These are phyloP conservation scores for Dynastes tityus DNA, from an alignment of 2,888 invertebrate species.

Conservation along the genomic window DNA sequence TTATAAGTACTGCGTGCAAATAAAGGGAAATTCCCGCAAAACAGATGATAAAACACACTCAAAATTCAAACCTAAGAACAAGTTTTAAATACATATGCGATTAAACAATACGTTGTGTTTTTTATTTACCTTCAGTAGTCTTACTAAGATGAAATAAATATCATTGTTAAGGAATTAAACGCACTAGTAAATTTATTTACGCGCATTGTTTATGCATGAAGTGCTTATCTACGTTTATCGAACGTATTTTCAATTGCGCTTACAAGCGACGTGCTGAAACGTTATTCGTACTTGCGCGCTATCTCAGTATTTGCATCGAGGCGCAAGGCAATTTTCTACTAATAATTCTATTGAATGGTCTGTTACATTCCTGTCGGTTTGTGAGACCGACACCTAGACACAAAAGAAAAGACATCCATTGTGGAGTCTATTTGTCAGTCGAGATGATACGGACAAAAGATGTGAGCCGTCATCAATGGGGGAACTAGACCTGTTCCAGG, in stretches of 20 bases:
- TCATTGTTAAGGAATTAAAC: no score
- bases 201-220: neutral
- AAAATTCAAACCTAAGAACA: no score
- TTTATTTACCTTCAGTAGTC: slow-evolving; percentile 36
- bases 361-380: slow-evolving; percentile 60
- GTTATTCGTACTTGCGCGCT: neutral
- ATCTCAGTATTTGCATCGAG: slow-evolving; percentile 29
- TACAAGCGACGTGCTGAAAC: neutral
- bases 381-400: slow-evolving; percentile 63
- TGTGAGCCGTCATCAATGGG: slow-evolving; percentile 44
- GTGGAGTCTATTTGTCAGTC: slow-evolving; percentile 65
- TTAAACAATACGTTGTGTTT: slow-evolving; percentile 45
- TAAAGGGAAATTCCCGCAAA: no score
- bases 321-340: slow-evolving; percentile 58
- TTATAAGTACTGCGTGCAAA: no score
- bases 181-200: no score
- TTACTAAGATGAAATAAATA: no score
- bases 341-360: slow-evolving; percentile 59
- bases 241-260: neutral
- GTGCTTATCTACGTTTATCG: neutral
- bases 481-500: slow-evolving; percentile 49
- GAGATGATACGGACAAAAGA: slow-evolving; percentile 60
- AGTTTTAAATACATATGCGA: no score
- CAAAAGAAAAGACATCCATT: slow-evolving; percentile 63
- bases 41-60: no score